Evolutionary conservation across 2,888 invertebrate genomes (phyloP).

Genomic region (Pteria penguin): DNA sequence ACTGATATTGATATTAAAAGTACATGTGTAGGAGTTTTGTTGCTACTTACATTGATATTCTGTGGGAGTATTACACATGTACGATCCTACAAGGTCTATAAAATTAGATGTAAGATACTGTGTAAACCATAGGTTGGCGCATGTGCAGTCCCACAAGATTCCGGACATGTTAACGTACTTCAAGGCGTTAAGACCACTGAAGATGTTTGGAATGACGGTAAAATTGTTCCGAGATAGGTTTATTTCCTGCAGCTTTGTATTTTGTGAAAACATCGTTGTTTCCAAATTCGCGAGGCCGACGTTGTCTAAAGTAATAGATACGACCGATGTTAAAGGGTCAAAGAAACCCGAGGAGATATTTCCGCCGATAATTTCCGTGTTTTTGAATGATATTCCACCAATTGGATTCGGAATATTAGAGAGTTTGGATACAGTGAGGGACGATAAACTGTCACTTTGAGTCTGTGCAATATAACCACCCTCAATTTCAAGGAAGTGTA

Average conservation of each 20-base stretch:
- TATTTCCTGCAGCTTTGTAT: conserved; percentile 5
- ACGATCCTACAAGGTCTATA: conserved; percentile 6
- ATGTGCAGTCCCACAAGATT: conserved; percentile 22
- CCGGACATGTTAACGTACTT: conserved; percentile 11
- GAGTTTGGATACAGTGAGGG: conserved; percentile 1
- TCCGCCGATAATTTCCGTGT: conserved; percentile 10
- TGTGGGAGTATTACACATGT: conserved; percentile 12
- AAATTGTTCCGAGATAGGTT: conserved; percentile 19
- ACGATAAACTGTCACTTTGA: not conserved
- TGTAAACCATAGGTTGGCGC: conserved; percentile 13
- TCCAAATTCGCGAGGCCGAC: not conserved
- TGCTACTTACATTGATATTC: conserved; percentile 14
- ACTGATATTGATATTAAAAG: no score
- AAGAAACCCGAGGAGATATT: conserved; percentile 12
- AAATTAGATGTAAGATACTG: conserved; percentile 21
- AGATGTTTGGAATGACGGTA: conserved; percentile 5
- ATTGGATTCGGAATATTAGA: conserved; percentile 13
- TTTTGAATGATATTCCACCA: conserved; percentile 13
- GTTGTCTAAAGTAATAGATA: conserved; percentile 17
- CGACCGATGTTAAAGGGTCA: not conserved
- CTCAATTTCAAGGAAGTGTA: conserved; percentile 21
- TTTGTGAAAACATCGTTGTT: conserved; percentile 7
- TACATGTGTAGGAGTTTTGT: no score
- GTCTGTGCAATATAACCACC: conserved; percentile 10
- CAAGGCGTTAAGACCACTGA: conserved; percentile 10